These are phyloP conservation scores for Limonius californicus DNA, from an alignment of 1,140 invertebrate species.

Conservation along the genomic window DNA sequence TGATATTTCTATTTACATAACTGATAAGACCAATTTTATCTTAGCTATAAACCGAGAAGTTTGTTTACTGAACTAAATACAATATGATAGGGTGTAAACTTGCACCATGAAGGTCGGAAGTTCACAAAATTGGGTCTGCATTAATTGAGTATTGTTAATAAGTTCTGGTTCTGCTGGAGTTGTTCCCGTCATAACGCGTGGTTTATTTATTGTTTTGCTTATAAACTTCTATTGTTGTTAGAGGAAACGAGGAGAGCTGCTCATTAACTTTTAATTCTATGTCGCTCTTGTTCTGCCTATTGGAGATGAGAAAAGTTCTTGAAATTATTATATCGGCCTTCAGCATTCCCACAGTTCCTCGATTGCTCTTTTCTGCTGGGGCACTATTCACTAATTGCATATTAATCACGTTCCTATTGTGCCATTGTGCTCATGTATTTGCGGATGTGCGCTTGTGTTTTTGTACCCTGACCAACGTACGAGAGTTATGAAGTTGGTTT, in stretches of 20 bases:
- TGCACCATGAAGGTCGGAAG: too few relatives aligned
- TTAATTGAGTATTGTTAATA: not conserved
- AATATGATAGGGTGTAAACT: too few relatives aligned
- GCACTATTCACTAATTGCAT: not conserved
- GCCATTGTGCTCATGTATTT: not conserved
- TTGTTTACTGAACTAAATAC: too few relatives aligned
- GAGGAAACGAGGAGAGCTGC: too few relatives aligned
- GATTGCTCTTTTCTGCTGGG: not conserved
- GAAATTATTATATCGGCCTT: not conserved
- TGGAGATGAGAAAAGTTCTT: not conserved
- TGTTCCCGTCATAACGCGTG: not conserved
- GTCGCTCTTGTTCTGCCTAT: not conserved
- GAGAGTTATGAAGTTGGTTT: not conserved
- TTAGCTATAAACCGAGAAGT: too few relatives aligned
- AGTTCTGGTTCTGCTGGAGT: not conserved
- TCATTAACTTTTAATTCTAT: not conserved
- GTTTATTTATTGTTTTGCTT: not conserved
- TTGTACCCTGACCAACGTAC: not conserved
- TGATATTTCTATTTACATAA: too few relatives aligned
- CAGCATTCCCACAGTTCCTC: not conserved
- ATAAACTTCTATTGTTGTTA: too few relatives aligned
- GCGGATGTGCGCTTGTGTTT: conserved; percentile 8
- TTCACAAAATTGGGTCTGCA: not conserved
- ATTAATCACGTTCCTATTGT: conserved; percentile 6
- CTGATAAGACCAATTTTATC: too few relatives aligned